Percentiles rank a stretch among this genome's conserved stretches.
Conservation (phyloP, 2,888 invertebrate species). For the Bursaphelenchus okinawaensis region DNA sequence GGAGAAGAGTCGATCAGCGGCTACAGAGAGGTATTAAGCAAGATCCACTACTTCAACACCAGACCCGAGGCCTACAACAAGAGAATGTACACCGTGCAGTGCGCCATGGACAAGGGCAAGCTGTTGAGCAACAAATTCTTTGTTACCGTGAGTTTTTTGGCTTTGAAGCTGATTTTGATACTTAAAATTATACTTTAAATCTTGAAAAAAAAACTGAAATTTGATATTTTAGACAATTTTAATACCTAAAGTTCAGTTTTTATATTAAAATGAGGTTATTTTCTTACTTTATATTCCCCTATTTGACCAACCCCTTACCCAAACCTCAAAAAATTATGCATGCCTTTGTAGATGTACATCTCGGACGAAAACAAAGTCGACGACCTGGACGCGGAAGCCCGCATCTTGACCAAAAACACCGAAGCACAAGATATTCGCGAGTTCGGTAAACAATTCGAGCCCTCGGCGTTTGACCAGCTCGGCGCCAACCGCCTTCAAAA, state of each 20-base stretch:
- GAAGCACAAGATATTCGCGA: conserved; percentile 21
- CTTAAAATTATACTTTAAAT: no score
- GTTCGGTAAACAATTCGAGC: conserved; percentile 45
- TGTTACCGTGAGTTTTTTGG: conserved; percentile 68
- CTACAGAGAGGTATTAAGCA: conserved; percentile 58
- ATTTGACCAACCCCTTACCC: no score
- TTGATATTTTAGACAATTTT: no score
- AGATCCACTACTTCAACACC: conserved; percentile 76
- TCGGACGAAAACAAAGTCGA: conserved; percentile 15
- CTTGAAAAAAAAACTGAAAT: no score
- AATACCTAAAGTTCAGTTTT: no score
- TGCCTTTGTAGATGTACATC: conserved; percentile 19
- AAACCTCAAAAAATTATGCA: background rate
- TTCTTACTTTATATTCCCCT: no score
- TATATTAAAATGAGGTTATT: no score
- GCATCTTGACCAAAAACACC: conserved; percentile 1
- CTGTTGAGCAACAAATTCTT: conserved; percentile 92
- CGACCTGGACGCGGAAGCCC: conserved; percentile 1
- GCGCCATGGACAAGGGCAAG: conserved; percentile 67
- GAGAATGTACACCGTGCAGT: conserved; percentile 76
- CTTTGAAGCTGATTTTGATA: background rate
- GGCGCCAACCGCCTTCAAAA: conserved; percentile 45
- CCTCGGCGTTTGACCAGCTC: conserved; percentile 47
- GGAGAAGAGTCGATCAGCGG: conserved; percentile 60
- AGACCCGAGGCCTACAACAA: conserved; percentile 77